These are phyloP conservation scores for Trematocara marginatum DNA, from an alignment of 2,113 vertebrate species.

Conservation along the genomic window DNA sequence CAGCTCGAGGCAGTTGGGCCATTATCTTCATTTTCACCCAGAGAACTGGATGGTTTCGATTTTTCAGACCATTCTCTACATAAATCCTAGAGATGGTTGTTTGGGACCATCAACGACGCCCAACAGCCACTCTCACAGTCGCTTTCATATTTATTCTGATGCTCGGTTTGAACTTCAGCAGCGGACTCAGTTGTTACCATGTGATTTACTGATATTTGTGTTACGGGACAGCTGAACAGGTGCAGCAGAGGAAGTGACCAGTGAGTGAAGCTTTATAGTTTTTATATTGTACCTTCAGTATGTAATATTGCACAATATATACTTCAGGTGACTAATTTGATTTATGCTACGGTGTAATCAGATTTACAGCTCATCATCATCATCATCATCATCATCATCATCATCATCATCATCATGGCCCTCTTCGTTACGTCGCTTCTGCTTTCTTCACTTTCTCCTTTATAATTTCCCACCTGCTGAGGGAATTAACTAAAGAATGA, in stretches of 20 bases:
- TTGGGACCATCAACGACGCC: background rate
- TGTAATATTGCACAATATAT: background rate
- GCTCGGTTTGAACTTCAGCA: background rate
- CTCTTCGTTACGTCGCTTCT: background rate
- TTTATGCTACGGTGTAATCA: background rate
- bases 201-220: background rate
- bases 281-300: background rate
- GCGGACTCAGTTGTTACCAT: accelerated
- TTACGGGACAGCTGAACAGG: background rate
- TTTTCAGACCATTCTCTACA: background rate
- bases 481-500: background rate
- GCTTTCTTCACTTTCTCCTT: background rate
- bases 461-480: background rate
- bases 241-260: background rate
- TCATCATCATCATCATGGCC: background rate
- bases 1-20: background rate
- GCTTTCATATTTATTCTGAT: background rate
- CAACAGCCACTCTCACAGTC: background rate
- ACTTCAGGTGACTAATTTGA: background rate
- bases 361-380: background rate
- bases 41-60: background rate
- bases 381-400: background rate
- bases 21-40: accelerated
- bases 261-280: background rate
- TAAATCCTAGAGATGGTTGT: background rate